These are phyloP conservation scores for Pollenia griseotomentosa DNA, from an alignment of 2,888 invertebrate species.

Conservation along the genomic window DNA sequence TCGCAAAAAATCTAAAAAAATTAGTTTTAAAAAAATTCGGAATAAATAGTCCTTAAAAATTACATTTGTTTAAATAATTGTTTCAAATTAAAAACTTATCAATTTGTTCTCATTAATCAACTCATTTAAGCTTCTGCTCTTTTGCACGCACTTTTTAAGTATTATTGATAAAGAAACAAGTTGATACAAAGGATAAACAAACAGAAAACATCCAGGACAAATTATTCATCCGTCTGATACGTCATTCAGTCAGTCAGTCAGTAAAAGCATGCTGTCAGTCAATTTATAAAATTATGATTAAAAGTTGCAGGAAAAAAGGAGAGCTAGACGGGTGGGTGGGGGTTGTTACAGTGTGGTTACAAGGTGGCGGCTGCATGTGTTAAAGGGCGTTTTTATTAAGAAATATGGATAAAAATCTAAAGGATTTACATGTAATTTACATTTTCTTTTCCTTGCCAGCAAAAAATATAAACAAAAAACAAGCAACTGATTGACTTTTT, in stretches of 20 bases:
- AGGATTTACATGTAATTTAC: conserved; percentile 70
- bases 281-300: conserved; percentile 58
- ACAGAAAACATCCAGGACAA: conserved; percentile 26
- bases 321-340: neutral
- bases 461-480: conserved; percentile 32
- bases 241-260: conserved; percentile 4
- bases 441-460: conserved; percentile 55
- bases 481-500: conserved; percentile 69
- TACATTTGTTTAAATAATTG: no score
- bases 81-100: no score
- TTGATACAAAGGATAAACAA: conserved; percentile 42
- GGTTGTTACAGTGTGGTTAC: conserved; percentile 27
- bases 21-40: no score
- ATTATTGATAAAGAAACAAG: conserved; percentile 53
- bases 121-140: conserved; percentile 11
- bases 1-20: no score
- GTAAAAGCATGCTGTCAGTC: conserved; percentile 35
- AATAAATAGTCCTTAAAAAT: no score
- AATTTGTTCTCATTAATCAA: neutral
- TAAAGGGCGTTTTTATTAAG: conserved; percentile 53
- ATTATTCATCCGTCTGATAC: conserved; percentile 16
- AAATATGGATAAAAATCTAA: conserved; percentile 62
- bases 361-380: conserved; percentile 43
- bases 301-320: neutral
- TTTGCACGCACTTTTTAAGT: conserved; percentile 34